These are phyloP conservation scores for Leptopilina clavipes DNA, from an alignment of 1,140 invertebrate genomes.

Conservation along the genomic window DNA sequence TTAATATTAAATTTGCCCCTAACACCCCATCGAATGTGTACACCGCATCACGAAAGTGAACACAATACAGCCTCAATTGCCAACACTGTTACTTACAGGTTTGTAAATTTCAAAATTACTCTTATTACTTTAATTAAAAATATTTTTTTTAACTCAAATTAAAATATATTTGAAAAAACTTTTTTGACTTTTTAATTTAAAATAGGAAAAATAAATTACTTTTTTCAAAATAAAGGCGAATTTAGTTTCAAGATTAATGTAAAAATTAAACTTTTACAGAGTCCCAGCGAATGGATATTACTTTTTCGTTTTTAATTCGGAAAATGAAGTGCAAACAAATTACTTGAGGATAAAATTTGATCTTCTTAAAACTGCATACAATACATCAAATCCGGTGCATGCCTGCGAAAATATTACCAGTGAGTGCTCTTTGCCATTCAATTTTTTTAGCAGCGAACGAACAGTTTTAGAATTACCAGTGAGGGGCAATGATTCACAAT, in stretches of 20 bases:
- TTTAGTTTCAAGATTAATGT: too few relatives aligned
- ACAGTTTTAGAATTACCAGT: slow-evolving; percentile 79
- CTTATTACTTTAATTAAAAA: slow-evolving; percentile 9
- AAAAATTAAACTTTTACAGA: slow-evolving; percentile 60
- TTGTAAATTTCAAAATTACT: slow-evolving; percentile 12
- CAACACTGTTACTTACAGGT: slow-evolving; percentile 81
- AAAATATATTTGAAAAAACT: too few relatives aligned
- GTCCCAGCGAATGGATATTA: slow-evolving; percentile 85
- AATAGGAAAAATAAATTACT: too few relatives aligned
- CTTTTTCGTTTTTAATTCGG: slow-evolving; percentile 88
- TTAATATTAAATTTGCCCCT: slow-evolving; percentile 83
- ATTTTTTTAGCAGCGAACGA: slow-evolving; percentile 82
- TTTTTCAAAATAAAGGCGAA: too few relatives aligned
- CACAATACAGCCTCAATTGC: slow-evolving; percentile 74
- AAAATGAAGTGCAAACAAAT: slow-evolving; percentile 85
- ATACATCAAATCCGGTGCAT: slow-evolving; percentile 76
- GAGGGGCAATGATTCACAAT: slow-evolving; percentile 78
- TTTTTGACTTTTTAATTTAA: slow-evolving; percentile 27
- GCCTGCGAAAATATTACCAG: slow-evolving; percentile 79
- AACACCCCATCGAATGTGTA: slow-evolving; percentile 78
- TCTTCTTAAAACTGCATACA: slow-evolving; percentile 82
- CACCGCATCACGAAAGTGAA: slow-evolving; percentile 65
- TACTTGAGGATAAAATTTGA: slow-evolving; percentile 81
- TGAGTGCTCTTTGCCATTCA: slow-evolving; percentile 79
- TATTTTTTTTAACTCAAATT: too few relatives aligned